These are phyloP conservation scores for Neocrepidodera transversa DNA, from an alignment of 2,888 invertebrate species.

Conservation along the genomic window DNA sequence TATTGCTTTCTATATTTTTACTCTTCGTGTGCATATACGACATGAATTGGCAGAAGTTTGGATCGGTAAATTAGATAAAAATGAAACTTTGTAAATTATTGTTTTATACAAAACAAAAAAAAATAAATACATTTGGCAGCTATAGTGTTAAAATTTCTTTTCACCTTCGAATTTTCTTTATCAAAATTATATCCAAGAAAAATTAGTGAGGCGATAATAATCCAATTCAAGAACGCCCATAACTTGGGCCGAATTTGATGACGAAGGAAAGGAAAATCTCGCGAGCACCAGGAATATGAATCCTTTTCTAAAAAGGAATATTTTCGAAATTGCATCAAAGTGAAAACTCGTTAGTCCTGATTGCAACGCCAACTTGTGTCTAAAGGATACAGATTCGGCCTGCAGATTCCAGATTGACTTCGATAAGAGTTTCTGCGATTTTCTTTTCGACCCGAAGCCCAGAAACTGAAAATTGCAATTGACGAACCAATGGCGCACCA, in stretches of 20 bases:
- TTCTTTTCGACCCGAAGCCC: slow-evolving; percentile 2
- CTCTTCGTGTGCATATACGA: slow-evolving; percentile 15
- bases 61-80: slow-evolving; percentile 1
- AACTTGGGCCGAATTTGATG: slow-evolving; percentile 10
- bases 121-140: too few relatives aligned
- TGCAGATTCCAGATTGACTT: slow-evolving; percentile 9
- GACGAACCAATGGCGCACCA: neutral
- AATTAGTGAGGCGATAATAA: slow-evolving; percentile 11
- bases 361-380: slow-evolving; percentile 32
- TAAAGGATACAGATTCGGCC: slow-evolving; percentile 12
- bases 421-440: slow-evolving; percentile 5
- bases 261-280: slow-evolving; percentile 13
- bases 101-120: too few relatives aligned
- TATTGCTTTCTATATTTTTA: slow-evolving; percentile 19
- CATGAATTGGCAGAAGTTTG: slow-evolving; percentile 14
- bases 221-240: neutral
- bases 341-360: slow-evolving; percentile 45
- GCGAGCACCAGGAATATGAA: slow-evolving; percentile 11
- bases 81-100: too few relatives aligned
- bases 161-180: neutral
- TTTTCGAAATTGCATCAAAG: slow-evolving; percentile 36
- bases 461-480: slow-evolving; percentile 9
- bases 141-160: too few relatives aligned
- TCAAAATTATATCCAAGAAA: neutral
- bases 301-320: slow-evolving; percentile 20